Percentiles rank a stretch among this genome's conserved stretches.
phyloP scores from a whole-genome alignment of 2,113 vertebrate species.

The Nyctibius bracteatus region DNA sequence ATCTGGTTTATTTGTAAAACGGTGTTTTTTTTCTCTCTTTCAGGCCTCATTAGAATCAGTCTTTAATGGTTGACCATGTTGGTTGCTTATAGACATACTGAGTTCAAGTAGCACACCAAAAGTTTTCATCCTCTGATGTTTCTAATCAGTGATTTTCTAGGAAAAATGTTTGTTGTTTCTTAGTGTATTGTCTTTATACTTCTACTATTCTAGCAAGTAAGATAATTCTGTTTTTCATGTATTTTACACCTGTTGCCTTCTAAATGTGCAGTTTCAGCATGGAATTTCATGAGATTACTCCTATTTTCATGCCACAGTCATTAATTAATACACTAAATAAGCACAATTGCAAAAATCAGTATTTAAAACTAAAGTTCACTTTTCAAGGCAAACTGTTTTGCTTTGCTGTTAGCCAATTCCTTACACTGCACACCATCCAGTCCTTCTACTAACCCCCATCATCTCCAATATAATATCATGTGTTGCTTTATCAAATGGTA shows the following conservation, averaged over 20 bases:
- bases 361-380: neutral
- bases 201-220: neutral
- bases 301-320: neutral
- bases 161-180: neutral
- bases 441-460: neutral
- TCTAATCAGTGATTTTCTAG: neutral
- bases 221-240: neutral
- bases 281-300: neutral
- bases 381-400: neutral
- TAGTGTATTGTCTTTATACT: neutral
- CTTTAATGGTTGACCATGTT: neutral
- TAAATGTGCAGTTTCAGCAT: neutral
- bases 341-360: neutral
- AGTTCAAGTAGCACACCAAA: neutral
- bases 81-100: neutral
- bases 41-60: neutral
- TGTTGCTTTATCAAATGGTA: neutral
- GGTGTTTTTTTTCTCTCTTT: neutral
- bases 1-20: neutral
- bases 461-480: rapidly evolving
- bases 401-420: neutral
- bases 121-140: neutral
- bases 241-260: neutral
- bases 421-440: neutral
- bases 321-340: neutral